Conservation (phyloP, 2,888 invertebrate genomes). For the Masnerella sp. region DNA sequence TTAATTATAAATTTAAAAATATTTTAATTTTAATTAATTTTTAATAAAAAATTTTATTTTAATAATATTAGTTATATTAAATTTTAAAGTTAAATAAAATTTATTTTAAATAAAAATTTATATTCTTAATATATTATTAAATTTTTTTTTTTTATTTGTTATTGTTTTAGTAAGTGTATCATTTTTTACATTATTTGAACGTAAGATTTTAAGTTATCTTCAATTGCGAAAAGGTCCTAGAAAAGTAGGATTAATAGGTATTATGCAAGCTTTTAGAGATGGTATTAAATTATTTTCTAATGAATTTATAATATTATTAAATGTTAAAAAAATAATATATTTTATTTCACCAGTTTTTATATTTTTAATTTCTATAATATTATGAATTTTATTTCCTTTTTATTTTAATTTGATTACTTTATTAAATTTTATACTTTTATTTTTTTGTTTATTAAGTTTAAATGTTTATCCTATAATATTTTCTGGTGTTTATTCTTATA, state of each 20-base stretch:
- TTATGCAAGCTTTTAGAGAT: conserved; percentile 86
- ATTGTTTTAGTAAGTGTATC: conserved; percentile 83
- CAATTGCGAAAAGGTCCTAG: conserved; percentile 87
- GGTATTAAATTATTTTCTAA: conserved; percentile 86
- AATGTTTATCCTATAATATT: conserved; percentile 83
- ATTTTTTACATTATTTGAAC: conserved; percentile 86
- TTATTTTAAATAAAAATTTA: conserved; percentile 3
- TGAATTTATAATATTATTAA: conserved; percentile 82
- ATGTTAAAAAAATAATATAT: conserved; percentile 81
- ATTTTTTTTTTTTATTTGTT: conserved; percentile 70
- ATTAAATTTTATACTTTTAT: conserved; percentile 82
- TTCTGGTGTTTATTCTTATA: conserved; percentile 85
- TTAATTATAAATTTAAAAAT: conserved; percentile 78
- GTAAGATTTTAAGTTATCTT: conserved; percentile 84
- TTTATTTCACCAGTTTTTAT: conserved; percentile 68
- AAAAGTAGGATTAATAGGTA: conserved; percentile 82
- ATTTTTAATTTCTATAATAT: conserved; percentile 75
- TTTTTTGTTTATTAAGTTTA: conserved; percentile 83
- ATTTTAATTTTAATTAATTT: too few relatives aligned
- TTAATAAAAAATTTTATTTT: too few relatives aligned
- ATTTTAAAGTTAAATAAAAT: conserved; percentile 28
- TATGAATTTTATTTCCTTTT: conserved; percentile 82
- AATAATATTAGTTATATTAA: too few relatives aligned
- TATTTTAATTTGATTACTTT: conserved; percentile 79
- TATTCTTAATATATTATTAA: conserved; percentile 65